Conservation (phyloP, 2,797 vertebrate genomes). For the Eospalax fontanierii region DNA sequence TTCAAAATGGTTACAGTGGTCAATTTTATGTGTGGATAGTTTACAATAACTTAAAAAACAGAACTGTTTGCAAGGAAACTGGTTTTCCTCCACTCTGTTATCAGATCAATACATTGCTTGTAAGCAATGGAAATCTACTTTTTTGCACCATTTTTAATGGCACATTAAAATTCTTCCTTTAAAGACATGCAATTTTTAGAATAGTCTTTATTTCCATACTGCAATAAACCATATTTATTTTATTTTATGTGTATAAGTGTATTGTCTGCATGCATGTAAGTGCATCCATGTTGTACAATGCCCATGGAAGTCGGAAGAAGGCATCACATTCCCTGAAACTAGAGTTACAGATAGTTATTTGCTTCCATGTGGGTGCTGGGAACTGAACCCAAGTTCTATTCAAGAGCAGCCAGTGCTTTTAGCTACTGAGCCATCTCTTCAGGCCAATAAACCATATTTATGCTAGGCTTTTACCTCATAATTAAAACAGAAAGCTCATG, state of each 20-base stretch:
- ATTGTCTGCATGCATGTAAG: no score
- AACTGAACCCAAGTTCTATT: no score
- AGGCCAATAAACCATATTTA: neutral
- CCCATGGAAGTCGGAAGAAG: no score
- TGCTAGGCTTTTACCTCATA: constrained; percentile 55
- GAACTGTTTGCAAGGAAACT: neutral
- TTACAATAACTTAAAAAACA: neutral
- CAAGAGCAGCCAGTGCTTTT: no score
- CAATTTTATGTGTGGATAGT: no score
- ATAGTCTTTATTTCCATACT: neutral
- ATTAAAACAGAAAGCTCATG: constrained; percentile 62
- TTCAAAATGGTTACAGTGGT: neutral
- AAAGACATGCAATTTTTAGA: constrained; percentile 65
- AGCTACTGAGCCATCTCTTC: no score
- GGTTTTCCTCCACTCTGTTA: no score
- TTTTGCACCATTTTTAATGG: neutral
- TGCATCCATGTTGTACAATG: no score
- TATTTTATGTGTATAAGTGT: no score
- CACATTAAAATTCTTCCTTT: constrained; percentile 62
- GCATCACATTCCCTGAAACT: no score
- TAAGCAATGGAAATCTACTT: neutral
- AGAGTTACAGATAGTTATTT: no score
- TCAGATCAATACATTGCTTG: neutral
- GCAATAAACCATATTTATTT: neutral
- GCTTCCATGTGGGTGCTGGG: no score